Evolutionary conservation across 2,888 invertebrate species (phyloP), one percentile per base, ranked within the genome.

Genomic region (Axea sp.): DNA sequence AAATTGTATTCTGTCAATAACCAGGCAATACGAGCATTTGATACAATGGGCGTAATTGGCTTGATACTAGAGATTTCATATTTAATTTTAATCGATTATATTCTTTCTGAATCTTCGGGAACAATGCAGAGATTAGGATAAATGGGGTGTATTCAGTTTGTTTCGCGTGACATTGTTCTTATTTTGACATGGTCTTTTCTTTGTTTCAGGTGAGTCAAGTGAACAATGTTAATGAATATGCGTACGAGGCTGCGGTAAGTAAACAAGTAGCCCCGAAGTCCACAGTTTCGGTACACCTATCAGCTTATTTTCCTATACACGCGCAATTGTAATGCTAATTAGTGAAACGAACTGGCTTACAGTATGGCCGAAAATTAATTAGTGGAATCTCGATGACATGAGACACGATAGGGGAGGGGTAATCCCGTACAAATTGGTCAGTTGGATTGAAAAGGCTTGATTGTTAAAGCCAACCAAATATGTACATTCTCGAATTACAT

Each of bases 381-480:
- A 76, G 73, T 28, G 53, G 55, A 49, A 74, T 73, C 74, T 37
- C 64, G 47, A 71, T 75, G 60, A 39, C 57, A 53, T 5, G 68
- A 31, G 43, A 65, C 55, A 60, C 31, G 59, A 49, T 68, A 55
- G 41, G 8, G 64, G 47, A 28, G 59, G 57, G 37, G 45, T 49
- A 47, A 55, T 71, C 45, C 69, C 26, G 33, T 71, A 55, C 55
- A 62, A 78, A 80, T 80, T 80, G 79, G 77, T 74, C 78, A 51
- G 77, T 73, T 37, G 71, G 60, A 53, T 43, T 51, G 49, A 53
- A 62, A 60, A 64, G 41, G 28, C 49, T 39, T 35, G 28, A 55
- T 47, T 47, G 62, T 55, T 55, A 41, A 39, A 14, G 45, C 55
- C 4, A 39, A 43, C 37, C 26, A 12, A 69, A 53, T 60, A 37